Percentiles rank a stretch among this genome's conserved stretches.
Conservation (phyloP, 2,888 invertebrate genomes). For the Auanema sp. region DNA sequence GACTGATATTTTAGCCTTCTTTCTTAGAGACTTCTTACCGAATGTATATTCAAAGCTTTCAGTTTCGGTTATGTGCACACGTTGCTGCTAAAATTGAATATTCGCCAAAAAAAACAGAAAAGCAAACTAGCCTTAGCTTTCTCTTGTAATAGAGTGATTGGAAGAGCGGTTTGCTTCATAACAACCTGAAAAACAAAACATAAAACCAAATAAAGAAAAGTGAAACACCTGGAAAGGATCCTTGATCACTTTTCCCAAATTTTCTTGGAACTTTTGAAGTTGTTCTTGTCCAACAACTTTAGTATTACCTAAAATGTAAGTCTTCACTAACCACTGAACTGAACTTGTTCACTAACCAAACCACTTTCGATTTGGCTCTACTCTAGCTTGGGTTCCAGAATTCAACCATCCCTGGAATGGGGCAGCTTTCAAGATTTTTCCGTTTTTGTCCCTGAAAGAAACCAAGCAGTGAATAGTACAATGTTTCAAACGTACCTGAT, state of each 20-base stretch:
- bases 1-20: conserved; percentile 77
- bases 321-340: not conserved
- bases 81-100: conserved; percentile 73
- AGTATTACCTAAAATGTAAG: conserved; percentile 74
- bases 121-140: conserved; percentile 69
- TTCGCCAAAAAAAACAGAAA: conserved; percentile 4
- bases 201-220: not conserved
- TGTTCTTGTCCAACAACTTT: conserved; percentile 85
- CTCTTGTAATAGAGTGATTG: conserved; percentile 90
- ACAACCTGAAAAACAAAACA: conserved; percentile 70
- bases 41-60: conserved; percentile 92
- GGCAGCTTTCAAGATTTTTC: conserved; percentile 89
- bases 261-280: conserved; percentile 76
- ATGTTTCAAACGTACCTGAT: conserved; percentile 71
- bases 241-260: conserved; percentile 87
- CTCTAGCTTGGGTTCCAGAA: conserved; percentile 86
- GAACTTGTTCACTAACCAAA: conserved; percentile 75
- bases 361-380: conserved; percentile 97
- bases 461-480: not conserved
- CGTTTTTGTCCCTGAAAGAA: conserved; percentile 72
- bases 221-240: conserved; percentile 85
- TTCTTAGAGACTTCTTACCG: conserved; percentile 89
- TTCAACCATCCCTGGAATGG: conserved; percentile 89
- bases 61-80: conserved; percentile 92
- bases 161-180: conserved; percentile 92